phyloP scores from a whole-genome alignment of 2,888 invertebrate genomes.

The Branchellion lobata region DNA sequence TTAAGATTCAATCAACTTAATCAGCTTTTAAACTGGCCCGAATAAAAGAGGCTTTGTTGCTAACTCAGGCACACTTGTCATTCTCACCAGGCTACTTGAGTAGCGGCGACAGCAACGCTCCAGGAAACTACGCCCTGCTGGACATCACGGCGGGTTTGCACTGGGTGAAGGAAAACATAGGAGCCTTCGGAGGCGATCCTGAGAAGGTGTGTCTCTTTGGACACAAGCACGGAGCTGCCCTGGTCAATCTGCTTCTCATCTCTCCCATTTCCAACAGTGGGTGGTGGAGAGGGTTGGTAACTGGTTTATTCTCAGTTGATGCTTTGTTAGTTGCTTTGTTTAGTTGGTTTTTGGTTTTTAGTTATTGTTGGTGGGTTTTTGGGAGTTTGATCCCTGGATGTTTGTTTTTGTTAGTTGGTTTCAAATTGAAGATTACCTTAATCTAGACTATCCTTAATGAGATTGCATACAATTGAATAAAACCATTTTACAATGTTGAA shows the following conservation, averaged over 20 bases:
- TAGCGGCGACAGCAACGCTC: constrained; percentile 32
- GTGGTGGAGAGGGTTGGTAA: background rate
- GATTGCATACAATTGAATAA: too few relatives aligned
- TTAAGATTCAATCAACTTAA: too few relatives aligned
- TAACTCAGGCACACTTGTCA: too few relatives aligned
- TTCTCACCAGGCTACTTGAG: constrained; percentile 22
- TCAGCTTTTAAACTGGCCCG: too few relatives aligned
- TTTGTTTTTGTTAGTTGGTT: too few relatives aligned
- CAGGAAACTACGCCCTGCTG: constrained; percentile 35
- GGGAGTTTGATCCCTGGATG: too few relatives aligned
- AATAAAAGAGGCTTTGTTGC: too few relatives aligned
- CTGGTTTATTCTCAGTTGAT: too few relatives aligned
- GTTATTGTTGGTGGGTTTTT: too few relatives aligned
- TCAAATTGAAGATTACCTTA: too few relatives aligned
- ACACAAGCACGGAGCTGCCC: constrained; percentile 25
- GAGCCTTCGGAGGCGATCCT: constrained; percentile 25
- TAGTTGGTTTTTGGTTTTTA: background rate
- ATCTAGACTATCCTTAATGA: too few relatives aligned
- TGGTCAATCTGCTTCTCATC: constrained; percentile 35
- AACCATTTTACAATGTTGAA: too few relatives aligned
- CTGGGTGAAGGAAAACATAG: constrained; percentile 41
- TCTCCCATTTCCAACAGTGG: constrained; percentile 28
- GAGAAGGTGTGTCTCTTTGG: constrained; percentile 39
- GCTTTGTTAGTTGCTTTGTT: background rate
- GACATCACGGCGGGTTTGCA: constrained; percentile 36